phyloP scores from a whole-genome alignment of 2,888 invertebrate genomes.

The Sesia apiformis region DNA sequence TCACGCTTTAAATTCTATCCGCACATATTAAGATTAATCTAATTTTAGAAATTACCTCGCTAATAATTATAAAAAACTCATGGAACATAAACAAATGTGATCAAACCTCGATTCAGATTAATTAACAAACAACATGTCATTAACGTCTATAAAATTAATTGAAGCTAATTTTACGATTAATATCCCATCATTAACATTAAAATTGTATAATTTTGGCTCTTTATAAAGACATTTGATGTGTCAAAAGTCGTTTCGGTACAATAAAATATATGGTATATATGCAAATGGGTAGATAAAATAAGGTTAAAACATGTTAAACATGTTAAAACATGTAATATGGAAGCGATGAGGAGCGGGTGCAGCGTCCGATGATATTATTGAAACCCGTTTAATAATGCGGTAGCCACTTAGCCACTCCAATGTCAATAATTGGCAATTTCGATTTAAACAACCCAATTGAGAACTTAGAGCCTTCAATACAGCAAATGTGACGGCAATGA shows the following conservation, averaged over 20 bases:
- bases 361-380: constrained; percentile 13
- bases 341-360: constrained; percentile 18
- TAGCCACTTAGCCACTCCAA: constrained; percentile 23
- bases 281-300: constrained; percentile 51
- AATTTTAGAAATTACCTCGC: too few relatives aligned
- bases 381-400: constrained; percentile 29
- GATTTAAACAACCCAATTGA: constrained; percentile 26
- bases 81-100: too few relatives aligned
- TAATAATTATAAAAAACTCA: too few relatives aligned
- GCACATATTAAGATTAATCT: too few relatives aligned
- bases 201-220: constrained; percentile 33
- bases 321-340: too few relatives aligned
- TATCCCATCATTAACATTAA: constrained; percentile 1
- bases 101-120: too few relatives aligned
- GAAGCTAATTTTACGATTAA: not conserved
- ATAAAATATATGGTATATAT: constrained; percentile 43
- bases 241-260: constrained; percentile 34
- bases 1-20: too few relatives aligned
- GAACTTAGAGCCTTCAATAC: not conserved
- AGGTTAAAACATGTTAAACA: constrained; percentile 44
- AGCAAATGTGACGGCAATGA: not conserved
- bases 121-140: not conserved
- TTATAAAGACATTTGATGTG: constrained; percentile 46
- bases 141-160: not conserved
- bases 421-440: constrained; percentile 30